Evolutionary conservation across 2,113 vertebrate genomes (phyloP).

Genomic region (Rhodinocichla rosea): DNA sequence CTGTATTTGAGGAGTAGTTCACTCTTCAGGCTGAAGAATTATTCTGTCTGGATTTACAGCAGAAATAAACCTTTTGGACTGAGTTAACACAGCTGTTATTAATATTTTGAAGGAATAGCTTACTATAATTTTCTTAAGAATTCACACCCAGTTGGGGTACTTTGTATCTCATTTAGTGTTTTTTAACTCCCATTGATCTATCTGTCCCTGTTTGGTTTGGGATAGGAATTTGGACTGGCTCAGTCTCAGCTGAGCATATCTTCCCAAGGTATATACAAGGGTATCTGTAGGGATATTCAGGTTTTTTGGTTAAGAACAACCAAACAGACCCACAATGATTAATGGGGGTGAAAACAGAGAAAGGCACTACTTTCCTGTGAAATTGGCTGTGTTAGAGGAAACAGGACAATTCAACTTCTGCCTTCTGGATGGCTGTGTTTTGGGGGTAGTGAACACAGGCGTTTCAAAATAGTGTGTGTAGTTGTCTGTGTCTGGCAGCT

Average conservation of each 20-base stretch:
- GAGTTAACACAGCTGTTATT: background rate
- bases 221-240: background rate
- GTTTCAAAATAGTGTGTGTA: background rate
- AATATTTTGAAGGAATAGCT: background rate
- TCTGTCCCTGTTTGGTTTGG: background rate
- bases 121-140: background rate
- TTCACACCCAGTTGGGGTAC: background rate
- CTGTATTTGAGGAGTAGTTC: background rate
- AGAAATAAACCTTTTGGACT: background rate
- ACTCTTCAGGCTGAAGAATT: background rate
- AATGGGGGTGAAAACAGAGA: background rate
- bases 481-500: background rate
- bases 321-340: background rate
- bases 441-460: accelerated
- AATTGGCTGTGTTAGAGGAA: background rate
- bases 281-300: background rate
- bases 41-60: background rate
- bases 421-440: background rate
- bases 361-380: background rate
- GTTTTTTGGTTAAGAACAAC: background rate
- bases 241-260: background rate
- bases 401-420: background rate
- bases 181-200: accelerated
- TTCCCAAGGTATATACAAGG: background rate
- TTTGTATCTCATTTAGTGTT: background rate